Base-by-base conservation (phyloP, 2,113 vertebrate species). In the Cathartes aura region DNA sequence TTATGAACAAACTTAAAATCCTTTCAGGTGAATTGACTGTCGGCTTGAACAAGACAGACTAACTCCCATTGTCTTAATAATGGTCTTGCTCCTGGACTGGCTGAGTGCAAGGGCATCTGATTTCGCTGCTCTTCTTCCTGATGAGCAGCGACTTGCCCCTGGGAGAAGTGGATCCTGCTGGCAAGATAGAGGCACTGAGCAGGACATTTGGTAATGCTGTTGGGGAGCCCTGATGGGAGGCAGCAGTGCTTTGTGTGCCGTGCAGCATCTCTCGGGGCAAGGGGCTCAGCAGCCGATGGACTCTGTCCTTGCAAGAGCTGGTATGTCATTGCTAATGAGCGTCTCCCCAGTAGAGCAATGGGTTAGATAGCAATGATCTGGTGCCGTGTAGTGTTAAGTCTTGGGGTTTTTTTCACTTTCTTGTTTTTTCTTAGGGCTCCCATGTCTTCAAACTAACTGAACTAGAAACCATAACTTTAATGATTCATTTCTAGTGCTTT, bases 201-300 rank as follows among this genome's bases (percentile, higher is more conserved):
- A 78, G 45, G 60, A 36, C 0, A 0, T 30, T 32, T n/a, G 85
- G 64, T 27, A 8, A 4, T 0, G 0, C 27, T 43, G 12, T 4
- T 48, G 58, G 26, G n/a, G 14, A 50, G 50, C 34, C 47, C 59
- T 42, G n/a, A 16, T 0, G 6, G 43, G 68, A 55, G 19, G 3
- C 53, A 7, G 23, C 0, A 2, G 43, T 0, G 0, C 27, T 43
- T 20, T 0, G 0, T 26, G 70, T 70, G 38, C 48, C 0, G 0
- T 32, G 64, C 50, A 66, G 66, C 22, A 16, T n/a, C 45, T 42
- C 72, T 3, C 1, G 1, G 50, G 42, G 5, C 30, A 30, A 26
- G 52, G n/a, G n/a, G 60, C 38, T 72, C 34, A 71, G 43, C 58
- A 76, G 45, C 43, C 38, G 74, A 10, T 32, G 40, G 67, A 4